Conservation (phyloP, 2,113 vertebrate genomes). For the Ginglymostoma cirratum region DNA sequence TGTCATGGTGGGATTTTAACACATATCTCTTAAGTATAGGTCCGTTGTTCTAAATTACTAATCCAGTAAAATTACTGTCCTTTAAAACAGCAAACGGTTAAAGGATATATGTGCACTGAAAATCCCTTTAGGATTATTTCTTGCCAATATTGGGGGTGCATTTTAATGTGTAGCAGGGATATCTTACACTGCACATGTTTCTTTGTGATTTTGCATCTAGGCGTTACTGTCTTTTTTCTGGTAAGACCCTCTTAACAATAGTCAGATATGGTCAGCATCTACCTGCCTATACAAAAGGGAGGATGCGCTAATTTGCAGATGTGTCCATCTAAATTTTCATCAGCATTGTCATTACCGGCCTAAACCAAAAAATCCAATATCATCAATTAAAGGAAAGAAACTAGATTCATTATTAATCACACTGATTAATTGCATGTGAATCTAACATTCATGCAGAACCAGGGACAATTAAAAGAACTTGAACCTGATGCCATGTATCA, state of each 20-base stretch:
- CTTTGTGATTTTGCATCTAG: not conserved
- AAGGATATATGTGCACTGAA: not conserved
- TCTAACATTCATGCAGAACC: not conserved
- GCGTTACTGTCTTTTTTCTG: not conserved
- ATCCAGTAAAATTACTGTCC: too few relatives aligned
- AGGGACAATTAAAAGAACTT: not conserved
- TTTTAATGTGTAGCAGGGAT: not conserved
- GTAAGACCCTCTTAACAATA: not conserved
- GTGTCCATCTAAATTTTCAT: not conserved
- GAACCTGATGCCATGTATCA: not conserved
- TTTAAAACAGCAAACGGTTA: not conserved
- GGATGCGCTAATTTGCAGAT: too few relatives aligned
- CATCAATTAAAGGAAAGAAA: constrained; percentile 6
- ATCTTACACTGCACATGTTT: not conserved
- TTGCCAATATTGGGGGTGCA: not conserved
- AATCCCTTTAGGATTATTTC: not conserved
- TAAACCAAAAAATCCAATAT: not conserved
- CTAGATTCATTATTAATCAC: not conserved
- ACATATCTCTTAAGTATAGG: too few relatives aligned
- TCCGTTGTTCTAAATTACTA: too few relatives aligned
- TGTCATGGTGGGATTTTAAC: too few relatives aligned
- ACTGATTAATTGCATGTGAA: constrained; percentile 24
- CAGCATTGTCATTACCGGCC: not conserved
- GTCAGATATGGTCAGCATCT: not conserved
- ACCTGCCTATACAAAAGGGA: not conserved